Evolutionary conservation across 2,797 vertebrate species (phyloP).

Genomic region (Aeoliscus strigatus): DNA sequence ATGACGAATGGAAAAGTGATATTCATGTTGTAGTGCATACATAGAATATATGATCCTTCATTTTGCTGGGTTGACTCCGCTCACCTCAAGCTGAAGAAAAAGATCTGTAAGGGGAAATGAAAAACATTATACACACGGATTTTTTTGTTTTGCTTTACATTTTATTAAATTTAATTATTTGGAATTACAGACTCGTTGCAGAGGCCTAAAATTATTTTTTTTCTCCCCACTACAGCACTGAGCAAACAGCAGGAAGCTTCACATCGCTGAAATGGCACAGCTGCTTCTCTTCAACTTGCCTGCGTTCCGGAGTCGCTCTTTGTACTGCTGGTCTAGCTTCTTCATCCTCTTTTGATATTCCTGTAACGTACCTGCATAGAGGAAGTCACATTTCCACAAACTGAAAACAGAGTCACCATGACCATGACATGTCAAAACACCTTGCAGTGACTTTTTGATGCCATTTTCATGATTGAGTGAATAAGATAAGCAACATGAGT

Average conservation of each 20-base stretch:
- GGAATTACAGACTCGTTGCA: background rate
- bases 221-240: background rate
- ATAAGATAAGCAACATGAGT: no score
- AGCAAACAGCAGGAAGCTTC: constrained; percentile 4
- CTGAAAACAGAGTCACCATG: no score
- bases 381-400: background rate
- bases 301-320: constrained; percentile 94
- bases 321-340: constrained; percentile 97
- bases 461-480: no score
- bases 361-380: constrained; percentile 85
- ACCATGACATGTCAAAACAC: no score
- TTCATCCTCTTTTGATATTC: constrained; percentile 99
- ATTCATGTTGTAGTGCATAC: no score
- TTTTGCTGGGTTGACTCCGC: constrained; percentile 20
- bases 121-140: constrained; percentile 6
- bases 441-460: no score
- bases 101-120: constrained; percentile 78
- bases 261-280: background rate
- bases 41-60: no score
- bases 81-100: constrained; percentile 96
- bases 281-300: constrained; percentile 63
- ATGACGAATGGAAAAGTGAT: background rate
- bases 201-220: background rate
- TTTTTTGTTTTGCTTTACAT: no score
- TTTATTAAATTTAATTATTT: no score